Percentiles rank a stretch among this genome's conserved stretches.
These are phyloP conservation scores for Neotragus moschatus DNA, from an alignment of 2,113 vertebrate species.

Conservation along the genomic window DNA sequence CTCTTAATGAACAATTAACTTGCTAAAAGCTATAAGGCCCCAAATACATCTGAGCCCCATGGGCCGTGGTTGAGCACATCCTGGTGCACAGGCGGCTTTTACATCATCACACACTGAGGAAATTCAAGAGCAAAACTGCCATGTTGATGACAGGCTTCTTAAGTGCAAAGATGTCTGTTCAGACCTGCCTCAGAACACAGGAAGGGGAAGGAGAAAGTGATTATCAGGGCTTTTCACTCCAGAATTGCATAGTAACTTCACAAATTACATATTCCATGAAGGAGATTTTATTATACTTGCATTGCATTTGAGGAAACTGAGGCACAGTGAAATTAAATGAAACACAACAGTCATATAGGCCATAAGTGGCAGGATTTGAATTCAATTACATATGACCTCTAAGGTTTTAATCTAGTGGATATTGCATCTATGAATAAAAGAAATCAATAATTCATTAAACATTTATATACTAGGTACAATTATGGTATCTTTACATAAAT, in stretches of 20 bases:
- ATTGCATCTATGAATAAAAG: neutral
- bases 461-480: neutral
- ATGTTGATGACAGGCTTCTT: rapidly evolving
- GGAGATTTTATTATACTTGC: neutral
- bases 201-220: neutral
- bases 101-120: neutral
- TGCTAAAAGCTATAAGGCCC: constrained; percentile 6
- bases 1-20: constrained; percentile 73
- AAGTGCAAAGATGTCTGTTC: neutral
- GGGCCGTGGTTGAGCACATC: neutral
- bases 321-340: neutral
- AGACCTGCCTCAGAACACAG: neutral
- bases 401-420: neutral
- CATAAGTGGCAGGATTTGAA: neutral
- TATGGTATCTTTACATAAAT: neutral
- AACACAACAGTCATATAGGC: neutral
- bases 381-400: neutral
- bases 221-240: neutral
- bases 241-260: neutral
- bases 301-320: neutral
- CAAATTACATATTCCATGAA: neutral
- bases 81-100: neutral
- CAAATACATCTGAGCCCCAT: neutral
- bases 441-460: neutral
- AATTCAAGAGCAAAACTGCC: neutral